Evolutionary conservation across 2,797 vertebrate genomes (phyloP), one percentile per base, ranked within the genome.

Genomic region (Enteromius anoplus): DNA sequence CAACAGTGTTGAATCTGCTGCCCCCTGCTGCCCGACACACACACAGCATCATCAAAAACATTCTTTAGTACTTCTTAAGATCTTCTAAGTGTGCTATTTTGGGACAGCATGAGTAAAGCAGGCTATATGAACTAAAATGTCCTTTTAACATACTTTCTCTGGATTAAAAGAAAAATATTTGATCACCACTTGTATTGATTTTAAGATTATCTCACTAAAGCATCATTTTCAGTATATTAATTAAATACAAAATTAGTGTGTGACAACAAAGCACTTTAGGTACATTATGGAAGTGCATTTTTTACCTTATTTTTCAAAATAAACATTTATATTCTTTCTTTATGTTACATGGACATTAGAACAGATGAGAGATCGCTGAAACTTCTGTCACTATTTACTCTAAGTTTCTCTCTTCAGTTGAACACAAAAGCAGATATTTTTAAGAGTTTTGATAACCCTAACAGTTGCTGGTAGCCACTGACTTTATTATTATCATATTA

Each of bases 1-100:
- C 17, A 29, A 75, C 40, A 19, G 15, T 34, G 78, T 45, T 64
- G 29, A 73, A 34, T 12, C 10, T 75, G 71, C 45, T 75, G 60
- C 34, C 47, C 1, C 23, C 80, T 82, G 19, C 60, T 66, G 80
- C 21, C 49, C 11, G 5, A 17, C 21, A 8, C 1, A 17, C 5
- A 32, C 34, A 65, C 1, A 15, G 3, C 32, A 75, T 1, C 26
- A 26, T 55, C 3, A n/a, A 53, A 21, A 21, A 8, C 0, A 8
- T 53, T 6, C 32, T 32, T 32, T 32, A 32, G 32, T 32, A 32
- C 32, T 32, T 32, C 1, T 55, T n/a, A 3, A n/a, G 19, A n/a
- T 9, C 51, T 21, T 55, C 53, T 55, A n/a, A 55, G 51, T 53
- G 51, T 53, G 51, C 51, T 21, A 9, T 53, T 53, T 21, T 53